A percentile compares a stretch with the other conserved stretches of the same genome.
phyloP scores from a whole-genome alignment of 1,140 invertebrate species.

The Hesperophylax magnus region DNA sequence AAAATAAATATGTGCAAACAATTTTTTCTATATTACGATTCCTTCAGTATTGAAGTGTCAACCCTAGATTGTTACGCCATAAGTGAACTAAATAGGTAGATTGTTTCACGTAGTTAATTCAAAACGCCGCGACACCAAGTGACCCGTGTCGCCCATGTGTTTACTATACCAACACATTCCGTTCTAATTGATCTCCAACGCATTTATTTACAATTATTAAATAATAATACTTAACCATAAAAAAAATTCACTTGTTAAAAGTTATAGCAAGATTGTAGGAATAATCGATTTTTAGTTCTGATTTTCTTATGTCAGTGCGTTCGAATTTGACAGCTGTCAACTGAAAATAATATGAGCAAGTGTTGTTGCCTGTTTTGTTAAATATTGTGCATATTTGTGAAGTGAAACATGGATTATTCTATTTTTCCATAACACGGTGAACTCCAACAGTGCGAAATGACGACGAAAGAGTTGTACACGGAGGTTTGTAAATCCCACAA shows the following conservation, averaged over 20 bases:
- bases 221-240: no score
- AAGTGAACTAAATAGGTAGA: no score
- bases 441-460: background rate
- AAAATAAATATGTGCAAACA: no score
- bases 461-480: slow-evolving; percentile 4
- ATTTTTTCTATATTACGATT: no score
- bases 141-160: background rate
- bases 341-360: background rate
- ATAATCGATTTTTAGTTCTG: background rate
- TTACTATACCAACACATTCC: background rate
- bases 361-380: background rate
- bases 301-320: background rate
- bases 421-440: background rate
- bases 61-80: no score
- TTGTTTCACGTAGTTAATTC: background rate
- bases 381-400: background rate
- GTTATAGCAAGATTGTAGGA: background rate
- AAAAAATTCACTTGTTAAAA: no score
- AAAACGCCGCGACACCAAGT: background rate
- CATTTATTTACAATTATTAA: background rate
- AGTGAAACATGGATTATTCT: background rate
- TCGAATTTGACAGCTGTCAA: slow-evolving; percentile 8
- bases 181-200: background rate
- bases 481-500: background rate
- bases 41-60: no score